Percentiles rank a stretch among this genome's conserved stretches.
These are phyloP conservation scores for Rhyacichthys aspro DNA, from an alignment of 2,797 vertebrate species.

Conservation along the genomic window DNA sequence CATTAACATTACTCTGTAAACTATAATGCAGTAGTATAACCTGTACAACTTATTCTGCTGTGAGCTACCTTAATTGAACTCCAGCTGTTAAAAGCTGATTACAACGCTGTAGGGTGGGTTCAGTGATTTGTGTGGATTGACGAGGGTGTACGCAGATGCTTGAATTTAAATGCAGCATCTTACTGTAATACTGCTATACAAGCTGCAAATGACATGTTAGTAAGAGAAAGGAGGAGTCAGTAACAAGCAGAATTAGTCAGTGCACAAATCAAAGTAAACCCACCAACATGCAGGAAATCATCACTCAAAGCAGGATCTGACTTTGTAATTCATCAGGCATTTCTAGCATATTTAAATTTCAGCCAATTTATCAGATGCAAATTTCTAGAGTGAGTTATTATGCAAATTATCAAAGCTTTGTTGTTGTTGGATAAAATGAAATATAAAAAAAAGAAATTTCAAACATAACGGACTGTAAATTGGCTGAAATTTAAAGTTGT, in stretches of 20 bases:
- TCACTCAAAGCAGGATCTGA: too few species aligned
- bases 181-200: constrained; percentile 23
- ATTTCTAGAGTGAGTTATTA: background rate
- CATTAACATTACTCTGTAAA: too few species aligned
- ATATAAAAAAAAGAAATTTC: background rate
- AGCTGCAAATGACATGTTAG: constrained; percentile 8
- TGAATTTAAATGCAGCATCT: too few species aligned
- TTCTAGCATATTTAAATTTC: background rate
- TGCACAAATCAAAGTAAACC: constrained; percentile 1
- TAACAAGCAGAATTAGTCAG: constrained; percentile 7
- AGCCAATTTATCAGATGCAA: background rate
- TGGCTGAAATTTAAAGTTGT: background rate
- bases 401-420: too few species aligned
- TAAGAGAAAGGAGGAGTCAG: constrained; percentile 3
- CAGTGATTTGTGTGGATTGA: constrained; percentile 17
- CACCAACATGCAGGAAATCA: background rate
- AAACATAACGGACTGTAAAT: background rate
- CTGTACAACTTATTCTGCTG: too few species aligned
- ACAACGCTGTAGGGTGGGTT: background rate
- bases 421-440: background rate
- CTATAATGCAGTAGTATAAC: too few species aligned
- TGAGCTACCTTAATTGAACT: too few species aligned
- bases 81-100: too few species aligned
- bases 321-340: background rate
- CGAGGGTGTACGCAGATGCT: too few species aligned